Base-by-base conservation (phyloP, 1,140 invertebrate species). In the Drosophila parabipectinata region DNA sequence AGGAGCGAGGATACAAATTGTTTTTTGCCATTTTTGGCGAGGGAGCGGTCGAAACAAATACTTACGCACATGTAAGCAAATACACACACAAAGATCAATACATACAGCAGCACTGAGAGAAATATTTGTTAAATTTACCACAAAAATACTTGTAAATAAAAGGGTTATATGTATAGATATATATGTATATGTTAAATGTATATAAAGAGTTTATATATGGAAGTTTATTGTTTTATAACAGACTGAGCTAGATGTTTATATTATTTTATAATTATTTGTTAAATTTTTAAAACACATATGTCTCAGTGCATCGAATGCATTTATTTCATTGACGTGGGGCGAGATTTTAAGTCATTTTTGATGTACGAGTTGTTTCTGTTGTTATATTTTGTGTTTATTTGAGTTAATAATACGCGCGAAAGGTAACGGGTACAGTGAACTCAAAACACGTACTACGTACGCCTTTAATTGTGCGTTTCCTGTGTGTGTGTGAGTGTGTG, bases 391-490 rank as follows among this genome's bases (percentile, higher is more conserved):
- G 39, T 48, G 58, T 76, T 59, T 71, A 79, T 79, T 79, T 79
- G 39, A 75, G 64, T 80, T 80, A 80, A 79, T 75, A 80, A 79
- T 79, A 72, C 48, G 51, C 69, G 56, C 21, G 24, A 72, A 85
- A 88, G 83, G 82, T 87, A 87, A 88, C 83, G 83, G 63, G 82
- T 87, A 87, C 82, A 88, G 69, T 87, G 82, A 87, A 87, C 82
- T 87, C 71, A 28, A 77, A 61, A 80, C 67, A 56, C 68, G 18
- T 69, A 41, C 39, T 44, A 44, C 15, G 41, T 44, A 67, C 63
- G 66, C 62, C 63, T 69, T 68, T 67, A 69, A 69, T 57, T 69
- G 66, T 28, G 54, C 26, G 34, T 12, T 12, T 28, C 30, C 0
- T 24, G 39, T 58, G 37, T 58, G 53, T 21, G 52, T 12, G 52